Evolutionary conservation across 2,888 invertebrate genomes (phyloP).

Genomic region (Cerceris rybyensis): DNA sequence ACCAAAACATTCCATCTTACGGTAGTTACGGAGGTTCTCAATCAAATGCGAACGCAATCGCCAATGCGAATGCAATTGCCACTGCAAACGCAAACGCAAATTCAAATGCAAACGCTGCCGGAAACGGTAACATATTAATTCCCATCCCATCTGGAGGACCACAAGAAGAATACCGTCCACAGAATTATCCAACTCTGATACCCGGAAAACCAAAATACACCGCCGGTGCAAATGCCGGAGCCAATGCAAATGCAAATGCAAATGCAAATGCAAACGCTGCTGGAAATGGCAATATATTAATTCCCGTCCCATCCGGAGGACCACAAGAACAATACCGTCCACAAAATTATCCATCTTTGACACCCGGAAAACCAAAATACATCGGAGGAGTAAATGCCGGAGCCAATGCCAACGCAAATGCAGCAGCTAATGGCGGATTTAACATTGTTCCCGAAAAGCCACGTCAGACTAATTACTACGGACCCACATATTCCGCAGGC

Average conservation of each 20-base stretch:
- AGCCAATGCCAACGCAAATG: conserved; percentile 9
- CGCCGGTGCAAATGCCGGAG: conserved; percentile 44
- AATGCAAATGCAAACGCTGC: conserved; percentile 8
- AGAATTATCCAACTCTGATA: background rate
- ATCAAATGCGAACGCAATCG: conserved; percentile 45
- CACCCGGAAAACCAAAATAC: background rate
- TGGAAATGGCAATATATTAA: background rate
- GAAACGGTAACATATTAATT: conserved; percentile 35
- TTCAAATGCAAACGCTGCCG: conserved; percentile 25
- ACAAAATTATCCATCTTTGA: background rate
- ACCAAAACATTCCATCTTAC: conserved; percentile 29
- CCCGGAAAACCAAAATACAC: background rate
- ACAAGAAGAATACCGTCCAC: background rate
- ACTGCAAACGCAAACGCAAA: conserved; percentile 39
- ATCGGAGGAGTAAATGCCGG: conserved; percentile 41
- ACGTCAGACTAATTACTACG: background rate
- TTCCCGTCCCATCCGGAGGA: background rate
- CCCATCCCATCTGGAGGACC: background rate
- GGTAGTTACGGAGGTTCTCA: conserved; percentile 54
- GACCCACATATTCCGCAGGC: background rate
- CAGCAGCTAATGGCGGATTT: background rate
- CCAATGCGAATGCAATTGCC: conserved; percentile 45
- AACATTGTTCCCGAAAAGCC: background rate
- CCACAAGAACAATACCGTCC: background rate
- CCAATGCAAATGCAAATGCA: conserved; percentile 12